phyloP scores from a whole-genome alignment of 1,140 invertebrate species.

The Papilio polyxenes region DNA sequence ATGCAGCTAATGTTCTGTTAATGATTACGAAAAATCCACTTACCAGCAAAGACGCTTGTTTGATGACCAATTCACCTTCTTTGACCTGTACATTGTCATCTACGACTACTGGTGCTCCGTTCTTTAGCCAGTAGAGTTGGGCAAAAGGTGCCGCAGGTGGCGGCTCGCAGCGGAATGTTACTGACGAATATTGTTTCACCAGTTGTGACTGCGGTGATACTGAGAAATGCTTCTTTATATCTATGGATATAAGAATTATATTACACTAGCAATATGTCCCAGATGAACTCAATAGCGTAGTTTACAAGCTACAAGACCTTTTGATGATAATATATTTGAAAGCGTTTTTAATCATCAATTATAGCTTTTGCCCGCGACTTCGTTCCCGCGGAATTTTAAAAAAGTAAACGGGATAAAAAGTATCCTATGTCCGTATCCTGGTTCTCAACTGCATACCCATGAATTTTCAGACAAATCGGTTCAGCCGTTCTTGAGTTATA shows the following conservation, averaged over 20 bases:
- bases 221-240: constrained; percentile 92
- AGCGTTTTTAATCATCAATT: not conserved
- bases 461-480: no score
- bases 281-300: no score
- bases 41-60: constrained; percentile 90
- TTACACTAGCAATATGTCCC: not conserved
- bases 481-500: no score
- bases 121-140: constrained; percentile 91
- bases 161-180: constrained; percentile 93
- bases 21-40: constrained; percentile 38
- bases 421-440: no score
- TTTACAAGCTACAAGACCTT: no score
- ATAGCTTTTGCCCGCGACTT: no score
- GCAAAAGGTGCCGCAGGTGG: constrained; percentile 93
- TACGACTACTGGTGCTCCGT: constrained; percentile 85
- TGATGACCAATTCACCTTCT: constrained; percentile 94
- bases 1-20: no score
- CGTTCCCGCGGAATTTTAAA: no score
- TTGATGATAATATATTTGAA: no score
- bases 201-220: constrained; percentile 90
- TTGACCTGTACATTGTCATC: constrained; percentile 85
- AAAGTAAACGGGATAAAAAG: no score
- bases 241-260: constrained; percentile 74
- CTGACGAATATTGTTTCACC: constrained; percentile 91
- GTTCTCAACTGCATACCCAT: no score